Evolutionary conservation across 2,888 invertebrate species (phyloP).

Genomic region (Rhagophthalmus giganteus): DNA sequence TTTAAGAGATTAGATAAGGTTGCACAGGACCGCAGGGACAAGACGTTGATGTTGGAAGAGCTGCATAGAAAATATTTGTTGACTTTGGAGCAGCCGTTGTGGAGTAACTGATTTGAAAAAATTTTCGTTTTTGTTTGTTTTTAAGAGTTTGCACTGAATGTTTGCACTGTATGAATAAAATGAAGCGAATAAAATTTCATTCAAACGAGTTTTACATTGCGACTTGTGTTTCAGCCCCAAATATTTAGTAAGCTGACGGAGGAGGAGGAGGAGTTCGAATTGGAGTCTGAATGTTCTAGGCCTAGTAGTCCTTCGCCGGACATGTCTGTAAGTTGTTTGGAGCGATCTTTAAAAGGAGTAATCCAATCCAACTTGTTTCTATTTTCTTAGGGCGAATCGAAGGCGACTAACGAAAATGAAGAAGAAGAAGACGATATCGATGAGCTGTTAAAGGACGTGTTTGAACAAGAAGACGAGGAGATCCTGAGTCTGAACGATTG

Average conservation of each 20-base stretch:
- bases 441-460: conserved; percentile 29
- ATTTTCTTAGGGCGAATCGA: too few species aligned
- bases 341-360: too few species aligned
- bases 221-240: conserved; percentile 40
- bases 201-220: background rate
- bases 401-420: too few species aligned
- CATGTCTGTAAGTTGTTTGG: too few species aligned
- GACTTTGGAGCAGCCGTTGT: conserved; percentile 6
- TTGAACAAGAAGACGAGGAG: conserved; percentile 30
- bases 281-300: conserved; percentile 45
- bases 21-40: conserved; percentile 51
- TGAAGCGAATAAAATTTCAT: too few species aligned
- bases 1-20: conserved; percentile 49
- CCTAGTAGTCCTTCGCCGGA: conserved; percentile 44
- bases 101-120: too few species aligned
- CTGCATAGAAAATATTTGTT: conserved; percentile 28
- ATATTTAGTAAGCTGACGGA: conserved; percentile 48
- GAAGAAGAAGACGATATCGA: conserved; percentile 27
- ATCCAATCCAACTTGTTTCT: too few species aligned
- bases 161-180: too few species aligned
- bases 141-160: too few species aligned
- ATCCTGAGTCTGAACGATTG: conserved; percentile 38
- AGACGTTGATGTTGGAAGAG: conserved; percentile 49
- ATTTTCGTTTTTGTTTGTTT: too few species aligned
- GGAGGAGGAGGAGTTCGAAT: conserved; percentile 43